Evolutionary conservation across 1,140 invertebrate genomes (phyloP).

Genomic region (Drosophila sechellia): DNA sequence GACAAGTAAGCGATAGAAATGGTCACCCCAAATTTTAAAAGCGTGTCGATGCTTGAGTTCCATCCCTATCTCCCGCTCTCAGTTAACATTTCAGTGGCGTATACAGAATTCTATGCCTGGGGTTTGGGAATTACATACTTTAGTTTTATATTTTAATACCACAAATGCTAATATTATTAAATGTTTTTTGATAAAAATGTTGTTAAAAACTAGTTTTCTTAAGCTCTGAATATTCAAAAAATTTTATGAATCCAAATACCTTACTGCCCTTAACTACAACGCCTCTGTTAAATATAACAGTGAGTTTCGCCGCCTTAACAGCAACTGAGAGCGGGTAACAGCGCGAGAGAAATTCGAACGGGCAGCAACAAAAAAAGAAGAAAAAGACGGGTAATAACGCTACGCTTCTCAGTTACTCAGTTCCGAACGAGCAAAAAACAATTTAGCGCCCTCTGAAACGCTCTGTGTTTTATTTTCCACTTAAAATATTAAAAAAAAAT

Average conservation of each 20-base stretch:
- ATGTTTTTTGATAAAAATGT: no score
- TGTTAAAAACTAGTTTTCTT: no score
- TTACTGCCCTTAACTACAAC: not conserved
- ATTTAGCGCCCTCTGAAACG: not conserved
- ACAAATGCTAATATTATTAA: no score
- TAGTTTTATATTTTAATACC: no score
- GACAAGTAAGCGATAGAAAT: not conserved
- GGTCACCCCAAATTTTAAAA: not conserved
- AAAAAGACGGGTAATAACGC: not conserved
- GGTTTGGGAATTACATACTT: no score
- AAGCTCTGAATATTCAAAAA: no score
- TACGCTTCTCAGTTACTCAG: not conserved
- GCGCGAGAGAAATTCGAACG: not conserved
- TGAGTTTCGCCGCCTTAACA: not conserved
- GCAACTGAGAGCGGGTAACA: not conserved
- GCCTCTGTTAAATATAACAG: not conserved
- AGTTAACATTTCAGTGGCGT: slow-evolving; percentile 1
- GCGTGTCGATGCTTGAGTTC: not conserved
- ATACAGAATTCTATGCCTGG: not conserved
- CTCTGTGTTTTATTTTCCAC: not conserved
- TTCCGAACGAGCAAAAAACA: not conserved
- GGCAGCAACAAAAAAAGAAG: no score
- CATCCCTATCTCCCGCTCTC: not conserved
- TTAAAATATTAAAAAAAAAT: slow-evolving; percentile 3
- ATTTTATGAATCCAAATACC: not conserved